Conservation (phyloP, 2,797 vertebrate species). For the Cossypha polioptera region DNA sequence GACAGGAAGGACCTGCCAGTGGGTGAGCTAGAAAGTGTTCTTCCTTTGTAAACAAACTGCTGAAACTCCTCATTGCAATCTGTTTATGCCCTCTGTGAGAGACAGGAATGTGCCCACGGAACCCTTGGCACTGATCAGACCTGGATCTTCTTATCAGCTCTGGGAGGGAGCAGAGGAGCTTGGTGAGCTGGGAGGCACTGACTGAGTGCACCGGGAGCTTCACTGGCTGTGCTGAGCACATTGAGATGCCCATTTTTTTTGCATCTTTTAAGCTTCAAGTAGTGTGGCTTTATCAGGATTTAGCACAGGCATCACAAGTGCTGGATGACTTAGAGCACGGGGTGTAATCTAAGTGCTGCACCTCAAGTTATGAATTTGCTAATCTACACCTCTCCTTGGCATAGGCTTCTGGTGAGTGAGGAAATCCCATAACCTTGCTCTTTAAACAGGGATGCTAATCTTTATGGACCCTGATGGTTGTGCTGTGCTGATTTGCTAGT, state of each 20-base stretch:
- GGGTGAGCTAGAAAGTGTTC: not conserved
- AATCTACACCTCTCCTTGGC: not conserved
- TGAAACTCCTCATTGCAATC: not conserved
- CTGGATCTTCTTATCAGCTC: not conserved
- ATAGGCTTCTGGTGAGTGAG: not conserved
- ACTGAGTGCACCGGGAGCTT: fast-evolving
- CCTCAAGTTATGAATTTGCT: not conserved
- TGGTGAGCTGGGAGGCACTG: fast-evolving
- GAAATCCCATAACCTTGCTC: not conserved
- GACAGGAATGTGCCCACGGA: not conserved
- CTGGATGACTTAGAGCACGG: not conserved
- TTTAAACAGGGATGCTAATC: conserved; percentile 9
- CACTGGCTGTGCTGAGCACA: fast-evolving
- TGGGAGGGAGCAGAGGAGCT: not conserved
- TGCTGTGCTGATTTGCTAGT: not conserved
- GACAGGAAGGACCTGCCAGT: not conserved
- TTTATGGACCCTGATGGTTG: conserved; percentile 5
- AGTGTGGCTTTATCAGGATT: not conserved
- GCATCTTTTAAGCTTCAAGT: not conserved
- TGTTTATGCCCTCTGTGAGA: not conserved
- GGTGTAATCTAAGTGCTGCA: not conserved
- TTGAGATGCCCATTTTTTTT: not conserved
- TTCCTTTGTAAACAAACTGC: not conserved
- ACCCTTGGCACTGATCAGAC: not conserved
- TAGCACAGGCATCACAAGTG: fast-evolving